Percentiles rank a stretch among this genome's conserved stretches.
Conservation (phyloP, 2,797 vertebrate species). For the Lerista edwardsae region DNA sequence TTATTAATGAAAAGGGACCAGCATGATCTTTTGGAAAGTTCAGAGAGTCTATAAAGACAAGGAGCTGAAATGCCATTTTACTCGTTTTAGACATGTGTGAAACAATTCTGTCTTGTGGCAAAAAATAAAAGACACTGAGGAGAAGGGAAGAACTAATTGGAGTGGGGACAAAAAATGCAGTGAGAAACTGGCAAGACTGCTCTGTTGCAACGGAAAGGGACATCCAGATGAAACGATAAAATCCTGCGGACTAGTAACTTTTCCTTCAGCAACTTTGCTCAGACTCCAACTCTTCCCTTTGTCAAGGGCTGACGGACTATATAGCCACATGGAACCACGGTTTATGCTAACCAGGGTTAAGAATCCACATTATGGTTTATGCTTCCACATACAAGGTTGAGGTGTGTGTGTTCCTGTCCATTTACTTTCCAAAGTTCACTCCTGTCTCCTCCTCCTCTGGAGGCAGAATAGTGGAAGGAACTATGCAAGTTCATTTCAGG, state of each 20-base stretch:
- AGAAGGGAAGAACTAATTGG: conserved; percentile 8
- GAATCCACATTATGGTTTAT: too few relatives aligned
- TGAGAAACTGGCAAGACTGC: conserved; percentile 46
- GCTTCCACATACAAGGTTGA: too few relatives aligned
- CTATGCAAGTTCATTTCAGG: too few relatives aligned
- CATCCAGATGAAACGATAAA: neutral
- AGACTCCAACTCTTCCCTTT: neutral
- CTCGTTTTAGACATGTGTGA: conserved; percentile 83
- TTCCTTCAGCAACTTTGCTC: neutral
- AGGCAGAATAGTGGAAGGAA: too few relatives aligned
- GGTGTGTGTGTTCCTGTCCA: too few relatives aligned
- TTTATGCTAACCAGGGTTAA: too few relatives aligned
- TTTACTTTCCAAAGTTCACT: too few relatives aligned
- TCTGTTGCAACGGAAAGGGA: conserved; percentile 37
- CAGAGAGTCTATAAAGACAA: conserved; percentile 87
- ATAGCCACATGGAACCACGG: too few relatives aligned
- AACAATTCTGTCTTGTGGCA: conserved; percentile 81
- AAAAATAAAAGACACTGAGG: conserved; percentile 60
- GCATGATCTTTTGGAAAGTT: conserved; percentile 88
- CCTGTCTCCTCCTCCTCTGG: too few relatives aligned
- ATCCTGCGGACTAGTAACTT: neutral
- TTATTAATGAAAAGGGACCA: conserved; percentile 88
- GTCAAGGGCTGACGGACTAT: too few relatives aligned
- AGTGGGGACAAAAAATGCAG: neutral
- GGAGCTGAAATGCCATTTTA: conserved; percentile 85